phyloP scores from a whole-genome alignment of 2,113 vertebrate species.

The Aleadryas rufinucha region DNA sequence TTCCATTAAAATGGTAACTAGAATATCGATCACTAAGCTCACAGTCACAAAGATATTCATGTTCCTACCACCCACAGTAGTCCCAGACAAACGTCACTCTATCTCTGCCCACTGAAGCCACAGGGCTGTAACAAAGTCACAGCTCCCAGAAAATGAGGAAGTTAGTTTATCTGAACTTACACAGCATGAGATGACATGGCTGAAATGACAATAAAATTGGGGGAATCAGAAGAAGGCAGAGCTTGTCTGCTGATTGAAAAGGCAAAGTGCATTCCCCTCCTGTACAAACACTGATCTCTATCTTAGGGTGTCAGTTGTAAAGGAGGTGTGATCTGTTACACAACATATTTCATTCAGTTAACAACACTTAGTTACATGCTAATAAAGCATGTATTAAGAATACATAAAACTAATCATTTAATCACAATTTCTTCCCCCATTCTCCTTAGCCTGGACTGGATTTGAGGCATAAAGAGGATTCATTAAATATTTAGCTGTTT shows the following conservation, averaged over 20 bases:
- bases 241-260: not conserved
- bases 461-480: not conserved
- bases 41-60: not conserved
- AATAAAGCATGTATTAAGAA: not conserved
- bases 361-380: not conserved
- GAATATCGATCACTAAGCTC: not conserved
- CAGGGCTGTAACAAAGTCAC: not conserved
- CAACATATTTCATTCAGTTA: not conserved
- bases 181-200: not conserved
- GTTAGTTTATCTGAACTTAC: not conserved
- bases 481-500: not conserved
- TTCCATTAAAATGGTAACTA: not conserved
- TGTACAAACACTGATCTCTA: not conserved
- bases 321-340: not conserved
- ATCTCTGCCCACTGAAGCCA: not conserved
- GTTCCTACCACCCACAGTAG: not conserved
- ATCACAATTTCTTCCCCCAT: not conserved
- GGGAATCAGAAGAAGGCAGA: not conserved
- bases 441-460: not conserved
- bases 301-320: not conserved
- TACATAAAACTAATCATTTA: not conserved
- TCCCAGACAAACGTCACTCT: not conserved
- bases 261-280: not conserved
- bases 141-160: not conserved
- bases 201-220: not conserved